A percentile compares a stretch with the other conserved stretches of the same genome.
Evolutionary conservation across 2,113 vertebrate species (phyloP).

Genomic region (Dicerorhinus sumatrensis): DNA sequence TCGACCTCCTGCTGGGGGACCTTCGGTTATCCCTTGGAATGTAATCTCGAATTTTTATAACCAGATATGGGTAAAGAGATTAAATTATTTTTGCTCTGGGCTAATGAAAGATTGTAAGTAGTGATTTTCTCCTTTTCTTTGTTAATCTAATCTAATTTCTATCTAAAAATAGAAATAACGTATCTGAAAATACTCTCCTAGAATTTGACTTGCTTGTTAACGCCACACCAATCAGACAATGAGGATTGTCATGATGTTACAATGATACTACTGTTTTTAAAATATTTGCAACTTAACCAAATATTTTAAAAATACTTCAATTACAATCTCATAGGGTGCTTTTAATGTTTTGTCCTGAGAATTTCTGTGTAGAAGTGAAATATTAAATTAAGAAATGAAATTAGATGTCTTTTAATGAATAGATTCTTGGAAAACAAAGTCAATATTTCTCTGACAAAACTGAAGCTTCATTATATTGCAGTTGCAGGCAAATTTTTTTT

Average conservation of each 20-base stretch:
- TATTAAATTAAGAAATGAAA: constrained; percentile 75
- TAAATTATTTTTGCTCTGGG: not conserved
- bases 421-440: constrained; percentile 63
- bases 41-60: not conserved
- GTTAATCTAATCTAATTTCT: not conserved
- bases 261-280: constrained; percentile 59
- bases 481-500: not conserved
- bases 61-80: not conserved
- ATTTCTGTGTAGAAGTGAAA: constrained; percentile 43
- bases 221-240: constrained; percentile 71
- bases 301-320: constrained; percentile 65
- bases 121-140: not conserved
- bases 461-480: not conserved
- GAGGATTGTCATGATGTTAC: constrained; percentile 66
- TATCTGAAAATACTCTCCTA: constrained; percentile 52
- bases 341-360: constrained; percentile 13
- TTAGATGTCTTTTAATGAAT: constrained; percentile 74
- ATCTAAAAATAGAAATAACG: constrained; percentile 9
- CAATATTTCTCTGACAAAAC: constrained; percentile 4
- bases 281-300: constrained; percentile 74
- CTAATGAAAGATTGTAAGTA: not conserved
- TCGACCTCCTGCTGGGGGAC: not conserved
- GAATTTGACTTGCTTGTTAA: constrained; percentile 52
- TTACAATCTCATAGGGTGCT: constrained; percentile 61
- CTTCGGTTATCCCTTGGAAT: not conserved